Base-by-base conservation (phyloP, 2,113 vertebrate species). In the Ailurus styani region DNA sequence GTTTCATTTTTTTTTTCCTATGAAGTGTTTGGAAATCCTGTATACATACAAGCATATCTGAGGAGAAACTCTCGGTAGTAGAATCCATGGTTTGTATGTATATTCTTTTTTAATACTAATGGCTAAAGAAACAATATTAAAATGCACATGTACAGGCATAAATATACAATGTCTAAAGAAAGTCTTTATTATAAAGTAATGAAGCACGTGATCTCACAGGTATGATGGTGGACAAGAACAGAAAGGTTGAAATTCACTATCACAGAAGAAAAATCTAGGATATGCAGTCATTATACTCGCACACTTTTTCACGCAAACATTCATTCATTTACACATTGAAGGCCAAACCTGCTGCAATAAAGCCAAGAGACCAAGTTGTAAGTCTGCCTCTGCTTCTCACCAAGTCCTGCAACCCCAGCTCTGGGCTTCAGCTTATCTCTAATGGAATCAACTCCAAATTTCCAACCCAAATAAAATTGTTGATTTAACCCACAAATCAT, bases 11-110 rank as follows among this genome's bases (percentile, higher is more conserved):
- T 29, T 15, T 70, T 62, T 31, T 17, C 57, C 54, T 29, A 37
- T 79, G 27, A 93, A 89, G 79, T 87, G 47, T 57, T 84, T 31
- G 87, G 87, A 97, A 82, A 72, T 95, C 54, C 8, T 91, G 27
- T 77, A 31, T 7, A 27, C 40, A 21, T 17, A n/a, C 23, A 78
- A n/a, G 25, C 2, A 12, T 62, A 31, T 11, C n/a, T 88, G 81
- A 93, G 57, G 66, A 89, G 83, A 85, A 60, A 40, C 21, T 64
- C 8, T 57, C 11, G 11, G 55, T 54, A 42, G 40, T 14, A 54
- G n/a, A 70, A 34, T 37, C 34, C 42, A 0, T 57, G 3, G 72
- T 93, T 96, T n/a, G n/a, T n/a, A n/a, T n/a, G n/a, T n/a, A n/a
- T n/a, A n/a, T n/a, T 64, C 37, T 82, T 85, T 93, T 93, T 68